Evolutionary conservation across 2,888 invertebrate genomes (phyloP).

Genomic region (Raillietiella orientalis): DNA sequence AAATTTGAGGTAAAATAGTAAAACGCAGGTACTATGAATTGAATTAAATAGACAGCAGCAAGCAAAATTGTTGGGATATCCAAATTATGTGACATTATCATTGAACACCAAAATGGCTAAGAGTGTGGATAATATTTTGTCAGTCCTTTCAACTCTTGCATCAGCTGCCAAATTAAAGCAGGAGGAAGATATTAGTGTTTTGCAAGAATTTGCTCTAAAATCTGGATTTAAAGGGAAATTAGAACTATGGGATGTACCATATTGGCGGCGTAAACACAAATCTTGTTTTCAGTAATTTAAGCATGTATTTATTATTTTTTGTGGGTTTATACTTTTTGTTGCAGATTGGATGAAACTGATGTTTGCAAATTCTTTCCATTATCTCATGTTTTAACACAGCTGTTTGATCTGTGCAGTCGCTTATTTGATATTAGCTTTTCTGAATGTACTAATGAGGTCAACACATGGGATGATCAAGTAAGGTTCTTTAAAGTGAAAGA

Average conservation of each 20-base stretch:
- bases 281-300: conserved; percentile 10
- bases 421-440: conserved; percentile 44
- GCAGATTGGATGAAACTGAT: conserved; percentile 29
- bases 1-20: conserved; percentile 14
- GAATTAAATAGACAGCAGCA: conserved; percentile 21
- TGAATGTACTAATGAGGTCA: conserved; percentile 22
- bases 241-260: conserved; percentile 53
- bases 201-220: conserved; percentile 35
- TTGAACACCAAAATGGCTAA: conserved; percentile 85
- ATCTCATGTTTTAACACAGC: conserved; percentile 36
- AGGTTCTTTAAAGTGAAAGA: conserved; percentile 48
- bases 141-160: conserved; percentile 18
- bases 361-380: conserved; percentile 51
- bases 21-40: neutral
- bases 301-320: neutral
- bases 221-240: conserved; percentile 31
- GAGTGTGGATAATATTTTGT: conserved; percentile 32
- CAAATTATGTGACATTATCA: conserved; percentile 46
- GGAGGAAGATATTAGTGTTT: conserved; percentile 29
- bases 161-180: conserved; percentile 31
- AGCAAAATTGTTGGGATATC: conserved; percentile 41
- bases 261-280: conserved; percentile 50
- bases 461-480: conserved; percentile 59
- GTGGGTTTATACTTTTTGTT: conserved; percentile 7
- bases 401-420: conserved; percentile 36